phyloP scores from a whole-genome alignment of 1,140 invertebrate species.

The Apolygus lucorum region DNA sequence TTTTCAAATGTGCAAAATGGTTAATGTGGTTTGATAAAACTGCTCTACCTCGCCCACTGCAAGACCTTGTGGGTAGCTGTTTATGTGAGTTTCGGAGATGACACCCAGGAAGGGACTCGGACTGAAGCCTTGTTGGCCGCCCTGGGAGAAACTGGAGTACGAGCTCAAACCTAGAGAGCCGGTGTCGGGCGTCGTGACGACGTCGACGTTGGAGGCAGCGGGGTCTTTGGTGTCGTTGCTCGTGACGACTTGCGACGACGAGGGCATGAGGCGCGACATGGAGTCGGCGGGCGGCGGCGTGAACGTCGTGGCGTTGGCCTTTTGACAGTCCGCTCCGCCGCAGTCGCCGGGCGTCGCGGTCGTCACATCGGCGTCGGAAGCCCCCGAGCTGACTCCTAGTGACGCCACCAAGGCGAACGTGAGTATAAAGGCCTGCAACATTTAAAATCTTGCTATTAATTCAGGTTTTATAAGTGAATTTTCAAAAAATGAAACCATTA shows the following conservation, averaged over 20 bases:
- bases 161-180: neutral
- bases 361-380: too few species aligned
- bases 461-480: too few species aligned
- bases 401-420: neutral
- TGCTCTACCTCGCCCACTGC: neutral
- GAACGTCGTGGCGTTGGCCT: neutral
- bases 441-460: too few species aligned
- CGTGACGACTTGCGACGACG: neutral
- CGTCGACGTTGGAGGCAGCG: neutral
- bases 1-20: too few species aligned
- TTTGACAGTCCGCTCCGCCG: neutral
- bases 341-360: neutral
- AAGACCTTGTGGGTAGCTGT: neutral
- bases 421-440: neutral
- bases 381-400: neutral
- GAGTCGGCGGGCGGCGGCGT: neutral
- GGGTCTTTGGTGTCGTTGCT: neutral
- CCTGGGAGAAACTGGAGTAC: neutral
- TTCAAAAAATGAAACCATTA: too few species aligned
- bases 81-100: conserved; percentile 2
- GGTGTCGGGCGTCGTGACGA: neutral
- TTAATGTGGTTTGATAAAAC: too few species aligned
- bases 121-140: neutral
- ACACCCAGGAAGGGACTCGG: conserved; percentile 1
- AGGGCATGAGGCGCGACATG: neutral